phyloP scores from a whole-genome alignment of 1,140 invertebrate species.

The Lethocerus indicus region DNA sequence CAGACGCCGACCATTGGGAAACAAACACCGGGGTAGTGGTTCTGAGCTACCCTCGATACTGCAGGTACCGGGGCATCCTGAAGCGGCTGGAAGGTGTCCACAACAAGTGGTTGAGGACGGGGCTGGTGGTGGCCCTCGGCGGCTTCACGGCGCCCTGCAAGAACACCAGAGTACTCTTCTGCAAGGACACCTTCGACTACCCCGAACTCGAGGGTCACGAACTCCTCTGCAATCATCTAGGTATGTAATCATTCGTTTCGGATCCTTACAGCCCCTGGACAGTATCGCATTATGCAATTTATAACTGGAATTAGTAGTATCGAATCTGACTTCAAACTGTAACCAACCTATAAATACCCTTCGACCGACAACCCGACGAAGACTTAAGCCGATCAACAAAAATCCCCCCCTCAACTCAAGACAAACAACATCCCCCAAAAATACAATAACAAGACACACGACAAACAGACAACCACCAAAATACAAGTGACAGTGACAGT shows the following conservation, averaged over 20 bases:
- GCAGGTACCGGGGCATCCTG: conserved; percentile 65
- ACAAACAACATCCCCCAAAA: too few species aligned
- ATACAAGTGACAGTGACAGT: too few species aligned
- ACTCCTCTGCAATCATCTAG: conserved; percentile 76
- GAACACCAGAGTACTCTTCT: conserved; percentile 70
- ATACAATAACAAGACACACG: too few species aligned
- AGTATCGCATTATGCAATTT: too few species aligned
- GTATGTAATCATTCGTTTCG: conserved; percentile 9
- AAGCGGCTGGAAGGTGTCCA: conserved; percentile 59
- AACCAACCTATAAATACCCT: too few species aligned
- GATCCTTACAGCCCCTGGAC: too few species aligned
- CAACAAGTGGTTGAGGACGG: conserved; percentile 52
- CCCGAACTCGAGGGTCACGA: conserved; percentile 80
- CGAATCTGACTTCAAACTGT: too few species aligned
- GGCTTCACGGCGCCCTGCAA: conserved; percentile 52
- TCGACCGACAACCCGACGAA: too few species aligned
- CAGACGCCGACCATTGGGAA: conserved; percentile 18
- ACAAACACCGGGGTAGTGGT: conserved; percentile 42
- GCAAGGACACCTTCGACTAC: conserved; percentile 78
- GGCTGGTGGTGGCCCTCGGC: conserved; percentile 59
- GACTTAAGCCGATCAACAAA: too few species aligned
- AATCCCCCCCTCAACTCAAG: too few species aligned
- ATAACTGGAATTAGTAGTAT: too few species aligned
- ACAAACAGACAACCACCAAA: too few species aligned
- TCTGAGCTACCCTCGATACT: conserved; percentile 75